Evolutionary conservation across 2,888 invertebrate genomes (phyloP).

Genomic region (Caenorhabditis sp.): DNA sequence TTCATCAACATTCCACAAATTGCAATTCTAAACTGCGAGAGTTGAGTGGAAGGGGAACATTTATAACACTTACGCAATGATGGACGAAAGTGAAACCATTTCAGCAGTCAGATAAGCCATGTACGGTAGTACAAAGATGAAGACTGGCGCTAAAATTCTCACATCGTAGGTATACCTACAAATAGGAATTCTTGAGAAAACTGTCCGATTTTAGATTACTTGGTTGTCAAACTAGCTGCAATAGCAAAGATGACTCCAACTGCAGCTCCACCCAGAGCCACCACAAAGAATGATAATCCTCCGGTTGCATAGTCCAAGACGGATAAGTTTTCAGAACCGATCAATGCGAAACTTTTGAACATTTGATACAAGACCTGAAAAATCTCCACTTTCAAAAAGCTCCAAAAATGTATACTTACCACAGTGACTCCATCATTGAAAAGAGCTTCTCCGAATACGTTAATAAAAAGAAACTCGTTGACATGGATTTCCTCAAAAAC

Average conservation of each 20-base stretch:
- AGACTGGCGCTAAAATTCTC: slow-evolving; percentile 90
- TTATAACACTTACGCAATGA: slow-evolving; percentile 91
- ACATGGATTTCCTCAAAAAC: slow-evolving; percentile 87
- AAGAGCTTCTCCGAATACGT: slow-evolving; percentile 97
- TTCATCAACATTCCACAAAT: slow-evolving; percentile 99
- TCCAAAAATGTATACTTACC: too few relatives aligned
- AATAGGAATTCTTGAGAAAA: neutral
- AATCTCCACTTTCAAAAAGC: too few relatives aligned
- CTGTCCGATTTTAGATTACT: slow-evolving; percentile 64
- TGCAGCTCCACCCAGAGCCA: slow-evolving; percentile 80
- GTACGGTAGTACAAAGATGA: slow-evolving; percentile 98
- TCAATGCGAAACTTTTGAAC: slow-evolving; percentile 59
- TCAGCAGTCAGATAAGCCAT: slow-evolving; percentile 96
- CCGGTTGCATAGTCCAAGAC: slow-evolving; percentile 65
- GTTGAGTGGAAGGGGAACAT: neutral
- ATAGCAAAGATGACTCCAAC: slow-evolving; percentile 81
- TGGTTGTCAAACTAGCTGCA: slow-evolving; percentile 77
- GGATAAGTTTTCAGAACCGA: slow-evolving; percentile 76
- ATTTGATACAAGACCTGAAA: slow-evolving; percentile 70
- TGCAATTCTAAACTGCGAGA: slow-evolving; percentile 89
- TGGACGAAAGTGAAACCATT: slow-evolving; percentile 98
- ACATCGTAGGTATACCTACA: slow-evolving; percentile 88
- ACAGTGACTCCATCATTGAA: slow-evolving; percentile 96
- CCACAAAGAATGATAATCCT: slow-evolving; percentile 80
- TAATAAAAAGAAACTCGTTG: slow-evolving; percentile 96